phyloP scores from a whole-genome alignment of 2,888 invertebrate species.

The Mimas tiliae region DNA sequence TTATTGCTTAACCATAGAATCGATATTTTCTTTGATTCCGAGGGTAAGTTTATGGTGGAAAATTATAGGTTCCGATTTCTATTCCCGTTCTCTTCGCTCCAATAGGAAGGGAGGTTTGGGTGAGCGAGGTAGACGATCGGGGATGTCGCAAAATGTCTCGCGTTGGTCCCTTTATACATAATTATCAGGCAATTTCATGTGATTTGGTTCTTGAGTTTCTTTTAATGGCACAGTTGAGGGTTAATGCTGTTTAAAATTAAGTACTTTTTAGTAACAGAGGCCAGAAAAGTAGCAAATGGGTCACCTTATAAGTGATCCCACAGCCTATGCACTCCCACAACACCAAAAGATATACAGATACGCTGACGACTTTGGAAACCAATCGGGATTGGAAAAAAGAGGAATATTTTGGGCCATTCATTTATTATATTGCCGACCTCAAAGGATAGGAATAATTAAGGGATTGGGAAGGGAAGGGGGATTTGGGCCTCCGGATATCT shows the following conservation, averaged over 20 bases:
- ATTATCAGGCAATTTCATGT: constrained; percentile 5
- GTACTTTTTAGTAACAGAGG: no score
- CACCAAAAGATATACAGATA: no score
- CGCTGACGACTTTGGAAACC: no score
- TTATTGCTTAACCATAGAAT: constrained; percentile 28
- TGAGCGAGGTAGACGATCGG: neutral
- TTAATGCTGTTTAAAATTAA: neutral
- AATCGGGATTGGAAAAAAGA: no score
- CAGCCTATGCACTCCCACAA: no score
- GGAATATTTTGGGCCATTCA: no score
- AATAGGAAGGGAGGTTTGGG: neutral
- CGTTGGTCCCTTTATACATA: constrained; percentile 1
- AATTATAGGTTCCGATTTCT: constrained; percentile 38
- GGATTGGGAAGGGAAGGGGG: no score
- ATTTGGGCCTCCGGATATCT: no score
- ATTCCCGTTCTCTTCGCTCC: neutral
- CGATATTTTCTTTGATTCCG: constrained; percentile 43
- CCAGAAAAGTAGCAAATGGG: no score
- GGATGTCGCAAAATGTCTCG: constrained; percentile 20
- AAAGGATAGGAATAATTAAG: no score
- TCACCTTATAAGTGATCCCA: no score
- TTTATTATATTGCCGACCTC: no score
- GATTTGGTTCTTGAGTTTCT: neutral
- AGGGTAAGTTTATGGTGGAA: constrained; percentile 42
- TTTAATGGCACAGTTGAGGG: neutral